Percentiles rank a stretch among this genome's conserved stretches.
Evolutionary conservation across 2,797 vertebrate genomes (phyloP).

Genomic region (Neosalanx taihuensis): DNA sequence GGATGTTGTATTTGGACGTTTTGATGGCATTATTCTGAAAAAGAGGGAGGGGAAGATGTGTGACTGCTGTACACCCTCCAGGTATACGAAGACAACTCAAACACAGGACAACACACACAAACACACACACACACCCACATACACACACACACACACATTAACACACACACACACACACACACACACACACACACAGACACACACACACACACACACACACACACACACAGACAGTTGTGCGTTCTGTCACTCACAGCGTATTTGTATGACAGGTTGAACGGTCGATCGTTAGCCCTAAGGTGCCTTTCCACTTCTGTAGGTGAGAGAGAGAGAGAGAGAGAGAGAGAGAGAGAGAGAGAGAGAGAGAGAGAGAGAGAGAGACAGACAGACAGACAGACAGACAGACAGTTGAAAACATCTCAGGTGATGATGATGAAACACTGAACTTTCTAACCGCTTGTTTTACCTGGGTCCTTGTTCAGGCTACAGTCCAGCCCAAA

Average conservation of each 20-base stretch:
- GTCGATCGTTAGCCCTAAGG: slow-evolving; percentile 85
- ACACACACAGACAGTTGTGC: background rate
- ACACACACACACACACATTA: background rate
- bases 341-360: too few species aligned
- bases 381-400: too few species aligned
- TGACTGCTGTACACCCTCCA: background rate
- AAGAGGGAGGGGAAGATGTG: slow-evolving; percentile 17
- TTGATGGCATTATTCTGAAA: slow-evolving; percentile 87
- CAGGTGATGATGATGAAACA: too few species aligned
- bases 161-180: background rate
- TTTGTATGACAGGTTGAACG: slow-evolving; percentile 79
- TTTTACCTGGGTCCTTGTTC: slow-evolving; percentile 69
- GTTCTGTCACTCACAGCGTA: slow-evolving; percentile 81
- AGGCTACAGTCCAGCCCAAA: slow-evolving; percentile 59
- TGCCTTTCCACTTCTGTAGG: slow-evolving; percentile 78
- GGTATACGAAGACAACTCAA: background rate
- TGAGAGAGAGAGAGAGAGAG: too few species aligned
- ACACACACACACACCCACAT: slow-evolving; percentile 3
- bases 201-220: background rate
- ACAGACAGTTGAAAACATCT: too few species aligned
- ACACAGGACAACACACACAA: too few species aligned
- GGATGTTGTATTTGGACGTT: slow-evolving; percentile 88
- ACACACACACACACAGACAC: slow-evolving; percentile 3
- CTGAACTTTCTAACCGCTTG: background rate
- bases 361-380: too few species aligned